These are phyloP conservation scores for Phaethornis superciliosus DNA, from an alignment of 2,113 vertebrate species.

Conservation along the genomic window DNA sequence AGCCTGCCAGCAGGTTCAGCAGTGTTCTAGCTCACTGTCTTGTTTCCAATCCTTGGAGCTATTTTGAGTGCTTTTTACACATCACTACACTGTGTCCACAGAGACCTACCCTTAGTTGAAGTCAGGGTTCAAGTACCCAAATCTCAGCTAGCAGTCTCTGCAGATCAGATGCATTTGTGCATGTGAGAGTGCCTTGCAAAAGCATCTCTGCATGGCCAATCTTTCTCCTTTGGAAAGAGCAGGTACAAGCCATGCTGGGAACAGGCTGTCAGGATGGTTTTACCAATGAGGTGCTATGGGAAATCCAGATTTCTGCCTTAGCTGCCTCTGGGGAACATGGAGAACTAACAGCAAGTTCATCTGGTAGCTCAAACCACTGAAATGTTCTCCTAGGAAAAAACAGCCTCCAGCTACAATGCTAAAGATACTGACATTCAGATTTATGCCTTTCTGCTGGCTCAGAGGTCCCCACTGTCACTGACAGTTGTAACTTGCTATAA, in stretches of 20 bases:
- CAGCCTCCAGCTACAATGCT: neutral
- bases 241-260: neutral
- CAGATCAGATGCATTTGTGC: neutral
- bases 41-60: neutral
- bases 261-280: neutral
- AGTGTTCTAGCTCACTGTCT: neutral
- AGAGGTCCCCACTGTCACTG: neutral
- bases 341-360: neutral
- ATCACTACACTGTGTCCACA: rapidly evolving
- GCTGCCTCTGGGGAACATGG: neutral
- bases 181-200: neutral
- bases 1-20: neutral
- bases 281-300: neutral
- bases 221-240: neutral
- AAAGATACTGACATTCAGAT: neutral
- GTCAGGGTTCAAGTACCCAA: neutral
- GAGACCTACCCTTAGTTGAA: neutral
- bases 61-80: neutral
- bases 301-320: neutral
- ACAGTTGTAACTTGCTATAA: constrained; percentile 3
- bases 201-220: rapidly evolving
- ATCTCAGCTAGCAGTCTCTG: neutral
- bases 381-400: neutral
- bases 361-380: neutral
- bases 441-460: constrained; percentile 20